These are phyloP conservation scores for Epinotia ramella DNA, from an alignment of 2,888 invertebrate species.

Conservation along the genomic window DNA sequence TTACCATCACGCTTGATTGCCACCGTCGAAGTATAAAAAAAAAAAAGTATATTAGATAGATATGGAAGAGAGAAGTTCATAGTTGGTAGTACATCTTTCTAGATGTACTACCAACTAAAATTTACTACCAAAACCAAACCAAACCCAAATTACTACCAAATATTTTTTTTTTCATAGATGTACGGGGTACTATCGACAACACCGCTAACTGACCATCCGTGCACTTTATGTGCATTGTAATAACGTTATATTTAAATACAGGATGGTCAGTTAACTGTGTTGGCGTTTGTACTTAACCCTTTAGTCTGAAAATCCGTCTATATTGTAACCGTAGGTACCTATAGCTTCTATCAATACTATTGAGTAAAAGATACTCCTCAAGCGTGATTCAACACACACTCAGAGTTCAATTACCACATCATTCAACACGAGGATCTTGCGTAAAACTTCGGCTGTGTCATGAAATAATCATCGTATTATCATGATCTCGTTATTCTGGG, in stretches of 20 bases:
- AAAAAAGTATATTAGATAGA: not conserved
- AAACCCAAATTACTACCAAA: no score
- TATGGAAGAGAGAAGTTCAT: not conserved
- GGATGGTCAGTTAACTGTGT: no score
- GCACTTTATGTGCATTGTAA: no score
- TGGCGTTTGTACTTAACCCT: no score
- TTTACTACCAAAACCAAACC: no score
- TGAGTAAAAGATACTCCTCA: conserved; percentile 39
- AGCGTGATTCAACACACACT: conserved; percentile 53
- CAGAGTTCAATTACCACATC: conserved; percentile 28
- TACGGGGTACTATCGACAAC: not conserved
- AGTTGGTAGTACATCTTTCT: not conserved
- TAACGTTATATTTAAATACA: no score
- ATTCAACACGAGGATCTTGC: conserved; percentile 30
- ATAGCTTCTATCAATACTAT: not conserved
- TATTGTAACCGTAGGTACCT: no score
- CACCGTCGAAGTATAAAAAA: no score
- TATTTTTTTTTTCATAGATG: not conserved
- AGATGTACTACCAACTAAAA: no score
- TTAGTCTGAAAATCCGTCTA: not conserved
- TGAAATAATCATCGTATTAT: conserved; percentile 4
- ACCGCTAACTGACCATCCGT: no score
- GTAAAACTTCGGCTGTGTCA: conserved; percentile 28
- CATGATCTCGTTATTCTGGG: not conserved
- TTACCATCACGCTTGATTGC: no score